These are phyloP conservation scores for Archivesica marissinica DNA, from an alignment of 1,140 invertebrate species.

Conservation along the genomic window DNA sequence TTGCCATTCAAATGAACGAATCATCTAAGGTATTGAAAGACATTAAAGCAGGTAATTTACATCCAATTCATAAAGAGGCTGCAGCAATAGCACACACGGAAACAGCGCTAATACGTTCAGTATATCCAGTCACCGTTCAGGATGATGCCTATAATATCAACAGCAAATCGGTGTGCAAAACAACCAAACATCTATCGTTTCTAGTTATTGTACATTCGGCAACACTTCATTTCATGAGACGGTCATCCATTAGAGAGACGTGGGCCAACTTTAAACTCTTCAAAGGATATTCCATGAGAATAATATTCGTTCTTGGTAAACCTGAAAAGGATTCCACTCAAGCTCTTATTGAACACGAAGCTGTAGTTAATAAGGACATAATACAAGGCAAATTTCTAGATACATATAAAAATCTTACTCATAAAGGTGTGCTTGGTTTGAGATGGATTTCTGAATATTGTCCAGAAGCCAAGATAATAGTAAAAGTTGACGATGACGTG, in stretches of 20 bases:
- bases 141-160: slow-evolving; percentile 52
- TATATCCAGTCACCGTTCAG: slow-evolving; percentile 50
- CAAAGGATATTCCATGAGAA: slow-evolving; percentile 58
- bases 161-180: slow-evolving; percentile 45
- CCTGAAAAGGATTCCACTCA: slow-evolving; percentile 49
- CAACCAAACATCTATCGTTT: slow-evolving; percentile 41
- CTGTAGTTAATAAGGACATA: slow-evolving; percentile 88
- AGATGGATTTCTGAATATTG: slow-evolving; percentile 90
- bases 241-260: slow-evolving; percentile 73
- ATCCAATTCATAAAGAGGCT: not conserved
- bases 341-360: slow-evolving; percentile 86
- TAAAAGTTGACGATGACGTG: slow-evolving; percentile 86
- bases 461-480: slow-evolving; percentile 84
- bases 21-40: slow-evolving; percentile 23
- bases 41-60: not conserved
- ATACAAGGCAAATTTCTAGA: slow-evolving; percentile 92
- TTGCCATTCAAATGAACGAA: slow-evolving; percentile 27
- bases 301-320: slow-evolving; percentile 70
- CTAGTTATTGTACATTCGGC: slow-evolving; percentile 70
- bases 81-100: not conserved
- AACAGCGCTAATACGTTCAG: too few relatives aligned
- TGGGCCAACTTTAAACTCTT: slow-evolving; percentile 73
- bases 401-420: slow-evolving; percentile 92
- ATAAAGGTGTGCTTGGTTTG: slow-evolving; percentile 93
- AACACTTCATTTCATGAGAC: slow-evolving; percentile 62